Percentiles rank a stretch among this genome's conserved stretches.
Evolutionary conservation across 1,140 invertebrate species (phyloP).

Genomic region (Homalodisca vitripennis): DNA sequence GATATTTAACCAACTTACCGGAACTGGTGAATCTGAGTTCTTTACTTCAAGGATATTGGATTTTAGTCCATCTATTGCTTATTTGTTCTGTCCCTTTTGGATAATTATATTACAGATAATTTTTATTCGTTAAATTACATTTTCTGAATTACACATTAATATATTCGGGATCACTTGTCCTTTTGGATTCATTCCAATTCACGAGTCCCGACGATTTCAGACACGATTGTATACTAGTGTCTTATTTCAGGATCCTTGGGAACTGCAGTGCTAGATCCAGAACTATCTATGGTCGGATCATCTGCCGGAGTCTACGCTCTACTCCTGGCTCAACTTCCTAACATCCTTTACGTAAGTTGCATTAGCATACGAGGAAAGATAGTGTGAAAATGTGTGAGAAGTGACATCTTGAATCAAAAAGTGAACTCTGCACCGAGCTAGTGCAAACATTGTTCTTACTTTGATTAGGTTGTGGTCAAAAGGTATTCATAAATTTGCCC

Average conservation of each 20-base stretch:
- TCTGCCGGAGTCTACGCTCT: slow-evolving; percentile 94
- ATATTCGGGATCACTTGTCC: not conserved
- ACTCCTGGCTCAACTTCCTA: slow-evolving; percentile 86
- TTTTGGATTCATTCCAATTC: not conserved
- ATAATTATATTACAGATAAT: not conserved
- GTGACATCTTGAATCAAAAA: too few relatives aligned
- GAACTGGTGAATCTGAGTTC: too few relatives aligned
- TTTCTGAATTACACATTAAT: not conserved
- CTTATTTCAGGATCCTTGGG: slow-evolving; percentile 59
- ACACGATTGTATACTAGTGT: slow-evolving; percentile 33
- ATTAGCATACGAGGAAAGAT: too few relatives aligned
- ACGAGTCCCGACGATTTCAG: not conserved
- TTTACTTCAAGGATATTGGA: too few relatives aligned
- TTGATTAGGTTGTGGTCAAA: too few relatives aligned
- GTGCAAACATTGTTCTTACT: too few relatives aligned
- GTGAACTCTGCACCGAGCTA: too few relatives aligned
- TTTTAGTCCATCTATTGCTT: too few relatives aligned
- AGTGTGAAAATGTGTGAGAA: too few relatives aligned
- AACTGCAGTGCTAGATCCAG: slow-evolving; percentile 76
- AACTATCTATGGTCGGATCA: slow-evolving; percentile 79
- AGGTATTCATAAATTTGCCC: too few relatives aligned
- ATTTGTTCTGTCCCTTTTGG: too few relatives aligned
- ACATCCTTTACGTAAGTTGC: slow-evolving; percentile 81
- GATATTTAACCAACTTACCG: too few relatives aligned
- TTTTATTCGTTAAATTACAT: not conserved